Evolutionary conservation across 1,140 invertebrate species (phyloP), one percentile per base, ranked within the genome.

Genomic region (Procambarus clarkii): DNA sequence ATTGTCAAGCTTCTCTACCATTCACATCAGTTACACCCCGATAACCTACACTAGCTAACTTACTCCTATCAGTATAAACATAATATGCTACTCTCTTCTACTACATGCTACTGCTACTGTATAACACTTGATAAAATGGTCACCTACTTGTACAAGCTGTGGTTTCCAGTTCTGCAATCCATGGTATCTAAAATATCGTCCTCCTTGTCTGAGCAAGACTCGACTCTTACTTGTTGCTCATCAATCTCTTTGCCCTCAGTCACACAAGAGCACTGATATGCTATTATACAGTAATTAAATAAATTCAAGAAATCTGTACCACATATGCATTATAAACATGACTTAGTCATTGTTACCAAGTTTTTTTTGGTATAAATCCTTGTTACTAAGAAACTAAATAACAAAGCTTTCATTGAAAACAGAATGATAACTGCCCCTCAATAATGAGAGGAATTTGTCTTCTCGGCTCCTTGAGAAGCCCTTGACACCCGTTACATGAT

Each of bases 341-440:
- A 78, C 85, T 87, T 86, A 34, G 71, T 86, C 85, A 78, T 78
- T 58, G 46, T 45, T 77, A 78, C 54, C 71, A 74, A 77, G 34
- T 34, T 60, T 86, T 82, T 81, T 87, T 86, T 86, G 74, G 76
- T 87, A 87, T 34, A 79, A 77, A 5, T 87, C 85, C 46, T 86
- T 87, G 85, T 78, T 87, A 87, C 85, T 54, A 46, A 87, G 85
- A 79, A 79, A 79, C 80, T 87, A 87, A 78, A 87, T 79, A 87
- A 87, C 85, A 87, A 46, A 87, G 85, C 80, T 82, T 82, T 58
- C 80, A 82, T 58, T 34, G 54, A 82, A 21, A 82, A 79, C 45
- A 79, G 45, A 46, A 79, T 48, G 24, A 79, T 54, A 48, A 79
- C 69, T 74, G 69, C 69, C 69, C 69, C 69, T 74, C n/a, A 74